These are phyloP conservation scores for Ornithorhynchus anatinus DNA, from an alignment of 2,113 vertebrate genomes.

Conservation along the genomic window DNA sequence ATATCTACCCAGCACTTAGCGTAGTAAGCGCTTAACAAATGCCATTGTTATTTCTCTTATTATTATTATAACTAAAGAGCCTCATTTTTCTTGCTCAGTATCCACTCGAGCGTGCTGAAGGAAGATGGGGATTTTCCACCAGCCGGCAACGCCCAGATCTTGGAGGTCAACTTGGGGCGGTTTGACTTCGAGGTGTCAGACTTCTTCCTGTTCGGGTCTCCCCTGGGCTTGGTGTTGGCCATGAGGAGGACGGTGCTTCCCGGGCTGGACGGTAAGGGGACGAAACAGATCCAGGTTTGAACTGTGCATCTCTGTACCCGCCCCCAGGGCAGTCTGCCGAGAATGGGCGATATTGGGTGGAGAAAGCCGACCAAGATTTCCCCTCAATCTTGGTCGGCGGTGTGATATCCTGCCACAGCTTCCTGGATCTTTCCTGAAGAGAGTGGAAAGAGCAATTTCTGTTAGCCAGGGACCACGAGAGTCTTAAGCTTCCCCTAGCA, in stretches of 20 bases:
- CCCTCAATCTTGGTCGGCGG: no score
- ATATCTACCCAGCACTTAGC: no score
- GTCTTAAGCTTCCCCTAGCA: no score
- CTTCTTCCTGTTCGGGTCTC: conserved; percentile 95
- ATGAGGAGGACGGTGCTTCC: conserved; percentile 95
- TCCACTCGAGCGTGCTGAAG: conserved; percentile 81
- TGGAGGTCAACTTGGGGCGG: conserved; percentile 79
- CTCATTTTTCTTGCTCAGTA: conserved; percentile 56
- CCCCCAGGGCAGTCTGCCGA: neutral
- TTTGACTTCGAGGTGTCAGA: conserved; percentile 96
- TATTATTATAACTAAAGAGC: neutral
- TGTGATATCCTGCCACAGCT: no score
- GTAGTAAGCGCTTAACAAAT: no score
- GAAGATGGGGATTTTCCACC: conserved; percentile 77
- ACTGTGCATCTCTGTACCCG: neutral
- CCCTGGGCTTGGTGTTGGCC: conserved; percentile 92
- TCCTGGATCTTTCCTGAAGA: no score
- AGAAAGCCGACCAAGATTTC: no score
- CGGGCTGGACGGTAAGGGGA: conserved; percentile 83
- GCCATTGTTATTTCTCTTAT: no score
- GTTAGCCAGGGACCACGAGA: no score
- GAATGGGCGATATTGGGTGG: no score
- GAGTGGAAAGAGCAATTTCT: no score
- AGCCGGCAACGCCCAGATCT: conserved; percentile 66
- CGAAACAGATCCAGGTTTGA: no score